Evolutionary conservation across 2,113 vertebrate species (phyloP).

Genomic region (Eudyptes chrysolophus): DNA sequence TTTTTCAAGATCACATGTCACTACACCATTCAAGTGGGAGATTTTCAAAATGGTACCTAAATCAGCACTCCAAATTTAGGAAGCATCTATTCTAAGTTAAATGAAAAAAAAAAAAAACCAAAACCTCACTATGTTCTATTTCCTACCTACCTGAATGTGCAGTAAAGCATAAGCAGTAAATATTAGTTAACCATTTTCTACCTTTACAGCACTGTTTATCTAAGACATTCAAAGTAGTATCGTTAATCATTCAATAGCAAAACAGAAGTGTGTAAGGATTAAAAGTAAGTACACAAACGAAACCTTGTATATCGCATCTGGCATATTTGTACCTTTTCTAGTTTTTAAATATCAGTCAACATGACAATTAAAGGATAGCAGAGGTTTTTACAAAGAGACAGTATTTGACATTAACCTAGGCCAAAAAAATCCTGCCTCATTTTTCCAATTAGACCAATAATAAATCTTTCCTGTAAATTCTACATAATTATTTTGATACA

Average conservation of each 20-base stretch:
- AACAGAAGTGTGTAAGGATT: background rate
- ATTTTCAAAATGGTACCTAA: background rate
- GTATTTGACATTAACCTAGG: background rate
- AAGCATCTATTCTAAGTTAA: background rate
- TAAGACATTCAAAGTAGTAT: background rate
- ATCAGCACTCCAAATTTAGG: background rate
- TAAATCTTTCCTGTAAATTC: background rate
- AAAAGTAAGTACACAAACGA: background rate
- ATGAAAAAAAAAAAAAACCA: background rate
- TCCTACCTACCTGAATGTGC: background rate
- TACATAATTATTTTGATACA: background rate
- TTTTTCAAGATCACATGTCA: background rate
- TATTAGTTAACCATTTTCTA: background rate
- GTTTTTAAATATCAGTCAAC: background rate
- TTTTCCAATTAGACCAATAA: background rate
- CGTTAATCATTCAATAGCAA: background rate
- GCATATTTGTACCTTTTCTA: background rate
- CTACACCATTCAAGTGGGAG: background rate
- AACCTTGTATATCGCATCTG: background rate
- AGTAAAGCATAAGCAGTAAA: background rate
- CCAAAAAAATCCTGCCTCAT: background rate
- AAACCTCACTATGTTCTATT: background rate
- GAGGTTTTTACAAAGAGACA: background rate
- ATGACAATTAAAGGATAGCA: background rate
- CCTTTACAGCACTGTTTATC: background rate